A percentile compares a stretch with the other conserved stretches of the same genome.
phyloP scores from a whole-genome alignment of 2,113 vertebrate genomes.

The Podocnemis expansa region DNA sequence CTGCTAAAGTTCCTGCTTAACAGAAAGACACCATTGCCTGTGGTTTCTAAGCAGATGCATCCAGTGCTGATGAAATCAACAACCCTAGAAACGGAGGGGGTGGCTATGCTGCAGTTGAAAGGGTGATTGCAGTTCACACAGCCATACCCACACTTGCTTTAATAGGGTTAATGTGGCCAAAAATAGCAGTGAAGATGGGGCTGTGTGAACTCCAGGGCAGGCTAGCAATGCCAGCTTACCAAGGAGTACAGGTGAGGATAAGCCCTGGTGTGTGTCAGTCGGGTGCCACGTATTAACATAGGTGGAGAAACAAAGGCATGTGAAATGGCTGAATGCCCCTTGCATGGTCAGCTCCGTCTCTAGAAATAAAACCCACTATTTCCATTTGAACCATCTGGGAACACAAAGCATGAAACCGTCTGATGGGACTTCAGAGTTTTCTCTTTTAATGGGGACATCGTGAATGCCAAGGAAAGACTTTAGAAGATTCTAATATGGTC shows the following conservation, averaged over 20 bases:
- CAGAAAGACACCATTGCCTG: not conserved
- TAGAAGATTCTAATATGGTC: not conserved
- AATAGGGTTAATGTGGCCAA: not conserved
- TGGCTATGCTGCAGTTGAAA: not conserved
- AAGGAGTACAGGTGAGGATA: not conserved
- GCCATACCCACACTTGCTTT: not conserved
- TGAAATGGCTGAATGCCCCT: not conserved
- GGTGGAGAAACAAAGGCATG: not conserved
- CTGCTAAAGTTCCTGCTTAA: not conserved
- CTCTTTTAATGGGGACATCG: not conserved
- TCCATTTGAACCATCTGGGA: not conserved
- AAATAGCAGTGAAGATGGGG: not conserved
- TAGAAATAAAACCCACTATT: not conserved
- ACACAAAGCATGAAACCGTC: not conserved
- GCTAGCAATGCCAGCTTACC: not conserved
- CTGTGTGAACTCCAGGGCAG: too few species aligned
- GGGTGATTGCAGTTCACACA: not conserved
- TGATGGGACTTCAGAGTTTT: not conserved
- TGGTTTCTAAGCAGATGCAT: not conserved
- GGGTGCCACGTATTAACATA: not conserved
- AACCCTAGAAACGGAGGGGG: not conserved
- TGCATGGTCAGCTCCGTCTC: not conserved
- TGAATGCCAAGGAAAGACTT: not conserved
- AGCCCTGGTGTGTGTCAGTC: not conserved
- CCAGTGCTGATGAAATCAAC: not conserved